Base-by-base conservation (phyloP, 2,113 vertebrate genomes). In the Vidua macroura region DNA sequence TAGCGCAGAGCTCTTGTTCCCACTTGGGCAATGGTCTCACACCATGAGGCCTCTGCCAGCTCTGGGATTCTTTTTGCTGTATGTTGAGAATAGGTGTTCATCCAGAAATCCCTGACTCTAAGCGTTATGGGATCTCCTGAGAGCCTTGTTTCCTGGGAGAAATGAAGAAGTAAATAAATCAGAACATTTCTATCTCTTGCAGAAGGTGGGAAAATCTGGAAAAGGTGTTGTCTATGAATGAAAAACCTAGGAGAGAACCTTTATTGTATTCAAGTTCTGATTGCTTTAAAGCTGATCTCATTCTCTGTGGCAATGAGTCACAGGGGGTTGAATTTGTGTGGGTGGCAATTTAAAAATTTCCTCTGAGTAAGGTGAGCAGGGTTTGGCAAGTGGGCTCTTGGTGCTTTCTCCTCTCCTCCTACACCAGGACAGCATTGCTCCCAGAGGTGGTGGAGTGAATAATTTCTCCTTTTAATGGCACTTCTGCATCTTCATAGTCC, bases 311-410 rank as follows among this genome's bases (percentile, higher is more conserved):
- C 25, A 75, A 46, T 96, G 94, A 95, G 68, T 96, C 94, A 93
- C 22, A 43, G 27, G 9, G 52, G 72, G 14, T 25, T 93, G 85
- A 73, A 39, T 58, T 74, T n/a, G 83, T 81, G 92, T 85, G 92
- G 95, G 94, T 64, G 92, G 84, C 35, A 52, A 44, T 35, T 43
- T 13, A 80, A 87, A 96, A 95, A 59, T 95, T 82, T 83, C 90
- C 66, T 96, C 73, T 95, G 91, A 85, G 78, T 85, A 77, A 91
- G 75, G 72, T 90, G 86, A 95, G 84, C 0, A 2, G 55, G 48
- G 82, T 86, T 94, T 87, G 90, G 77, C 5, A n/a, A 93, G 84
- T 87, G 91, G 89, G 86, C 62, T 69, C 66, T 82, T 39, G 90
- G 70, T 87, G 21, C 93, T 80, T 83, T 95, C 94, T 95, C 84